Base-by-base conservation (phyloP, 2,888 invertebrate species). In the Ophion obscuratus region DNA sequence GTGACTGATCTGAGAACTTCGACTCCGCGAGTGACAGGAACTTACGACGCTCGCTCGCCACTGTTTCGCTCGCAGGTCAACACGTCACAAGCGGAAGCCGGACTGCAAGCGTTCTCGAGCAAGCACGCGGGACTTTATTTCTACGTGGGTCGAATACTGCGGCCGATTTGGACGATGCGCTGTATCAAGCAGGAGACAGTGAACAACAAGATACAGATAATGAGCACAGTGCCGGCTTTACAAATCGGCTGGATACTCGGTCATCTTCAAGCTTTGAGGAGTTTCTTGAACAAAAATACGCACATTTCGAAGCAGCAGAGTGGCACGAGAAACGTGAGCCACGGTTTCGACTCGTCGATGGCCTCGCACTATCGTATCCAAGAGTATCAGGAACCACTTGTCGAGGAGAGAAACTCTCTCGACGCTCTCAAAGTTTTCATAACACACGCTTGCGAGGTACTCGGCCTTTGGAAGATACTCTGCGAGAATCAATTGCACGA, bases 101-200 rank as follows among this genome's bases (percentile, higher is more conserved):
- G 90, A 14, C 70, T 92, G 10, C 93, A 93, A 81, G 92, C 94
- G 64, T 95, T 95, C 93, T 98, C 98, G 0, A 96, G 98, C 0
- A 98, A 98, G 93, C 99, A 99, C 93, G 98, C 99, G 92, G 99
- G 98, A 0, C 95, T 99, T 10, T 99, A 99, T 94, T 95, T 99
- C 64, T 98, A 98, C 92, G 96, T 99, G 17, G 96, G 97, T 31
- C 96, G 99, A 89, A 97, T 99, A 89, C 94, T 99, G 24, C 95
- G 98, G 47, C 97, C 98, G 0, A 95, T 99, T 87, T 99, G 99
- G 99, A 97, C 96, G 90, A 94, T 96, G 88, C 96, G 96, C 93
- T 97, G 97, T 90, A 96, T 97, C 27, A 95, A 96, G 67, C 96
- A 95, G 82, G 94, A 94, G 81, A 88, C 74, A 14, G 59, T 88